Base-by-base conservation (phyloP, 2,113 vertebrate species). In the Redunca redunca region DNA sequence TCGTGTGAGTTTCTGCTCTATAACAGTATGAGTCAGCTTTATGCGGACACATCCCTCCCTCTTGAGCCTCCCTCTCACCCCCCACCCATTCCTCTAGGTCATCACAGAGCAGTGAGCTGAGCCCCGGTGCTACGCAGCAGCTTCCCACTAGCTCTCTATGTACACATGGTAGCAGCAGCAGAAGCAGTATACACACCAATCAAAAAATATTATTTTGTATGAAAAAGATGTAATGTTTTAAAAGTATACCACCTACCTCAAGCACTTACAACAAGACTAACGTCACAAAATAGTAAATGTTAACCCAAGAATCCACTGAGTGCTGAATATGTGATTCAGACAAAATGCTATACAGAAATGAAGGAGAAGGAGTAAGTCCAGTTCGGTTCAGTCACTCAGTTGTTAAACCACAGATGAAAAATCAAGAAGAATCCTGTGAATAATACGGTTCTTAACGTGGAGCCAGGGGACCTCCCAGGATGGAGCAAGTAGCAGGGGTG, bases 401-500 rank as follows among this genome's bases (percentile, higher is more conserved):
- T 3, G 40, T 40, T 40, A 40, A 30, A 28, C 3, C 3, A 15
- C 12, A 23, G 43, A 25, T 5, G 67, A 6, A 43, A 89, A 43
- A 25, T 30, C 36, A 77, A 88, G 58, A 52, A 40, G 53, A 85
- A 23, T 7, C 21, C 26, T 53, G 15, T 57, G 5, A 25, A 58
- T 48, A 57, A 23, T 25, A 25, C 7, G 21, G 1, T 52, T 33
- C 81, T 48, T 15, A 53, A 43, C 1, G 6, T 15, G 55, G 21
- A 28, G 3, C 15, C 19, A 19, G 13, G 48, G 9, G 62, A 5
- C 77, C 52, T 40, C 14, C 14, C 43, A 12, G 2, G 7, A 58
- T 12, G 2, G 1, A 57, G 17, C 3, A 50, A 55, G 57, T 15
- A 19, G 19, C 1, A 36, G 15, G 23, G 3, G 0, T 7, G 4